Evolutionary conservation across 2,113 vertebrate genomes (phyloP).

Genomic region (Hipposideros armiger): DNA sequence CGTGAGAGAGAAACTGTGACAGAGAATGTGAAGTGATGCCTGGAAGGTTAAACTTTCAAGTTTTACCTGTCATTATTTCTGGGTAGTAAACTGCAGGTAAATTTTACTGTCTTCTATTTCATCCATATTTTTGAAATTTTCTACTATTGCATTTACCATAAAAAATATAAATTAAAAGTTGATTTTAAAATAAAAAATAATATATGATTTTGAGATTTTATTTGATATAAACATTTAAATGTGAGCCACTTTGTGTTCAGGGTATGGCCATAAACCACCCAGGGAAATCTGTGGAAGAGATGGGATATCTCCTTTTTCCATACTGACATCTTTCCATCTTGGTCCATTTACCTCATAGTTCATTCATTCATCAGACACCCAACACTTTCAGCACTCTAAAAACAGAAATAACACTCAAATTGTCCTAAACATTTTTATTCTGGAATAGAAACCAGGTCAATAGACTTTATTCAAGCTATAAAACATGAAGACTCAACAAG

Average conservation of each 20-base stretch:
- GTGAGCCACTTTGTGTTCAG: not conserved
- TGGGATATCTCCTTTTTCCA: not conserved
- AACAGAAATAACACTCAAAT: not conserved
- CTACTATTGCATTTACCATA: not conserved
- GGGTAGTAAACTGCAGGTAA: not conserved
- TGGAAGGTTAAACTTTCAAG: not conserved
- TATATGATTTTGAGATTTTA: not conserved
- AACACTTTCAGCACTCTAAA: not conserved
- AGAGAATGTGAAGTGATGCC: not conserved
- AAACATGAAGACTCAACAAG: not conserved
- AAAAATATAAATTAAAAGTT: not conserved
- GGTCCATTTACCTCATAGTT: not conserved
- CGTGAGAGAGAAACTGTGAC: not conserved
- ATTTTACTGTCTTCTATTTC: not conserved
- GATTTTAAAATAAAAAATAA: not conserved
- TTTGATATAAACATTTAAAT: not conserved
- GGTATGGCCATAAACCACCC: not conserved
- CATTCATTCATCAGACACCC: not conserved
- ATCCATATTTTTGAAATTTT: not conserved
- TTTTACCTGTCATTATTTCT: not conserved
- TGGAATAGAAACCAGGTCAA: not conserved
- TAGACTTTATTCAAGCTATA: not conserved
- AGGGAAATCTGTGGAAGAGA: not conserved
- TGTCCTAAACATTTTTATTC: slow-evolving; percentile 12
- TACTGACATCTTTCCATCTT: not conserved